Conservation (phyloP, 2,888 invertebrate genomes). For the Melikaiella ostensackeni region DNA sequence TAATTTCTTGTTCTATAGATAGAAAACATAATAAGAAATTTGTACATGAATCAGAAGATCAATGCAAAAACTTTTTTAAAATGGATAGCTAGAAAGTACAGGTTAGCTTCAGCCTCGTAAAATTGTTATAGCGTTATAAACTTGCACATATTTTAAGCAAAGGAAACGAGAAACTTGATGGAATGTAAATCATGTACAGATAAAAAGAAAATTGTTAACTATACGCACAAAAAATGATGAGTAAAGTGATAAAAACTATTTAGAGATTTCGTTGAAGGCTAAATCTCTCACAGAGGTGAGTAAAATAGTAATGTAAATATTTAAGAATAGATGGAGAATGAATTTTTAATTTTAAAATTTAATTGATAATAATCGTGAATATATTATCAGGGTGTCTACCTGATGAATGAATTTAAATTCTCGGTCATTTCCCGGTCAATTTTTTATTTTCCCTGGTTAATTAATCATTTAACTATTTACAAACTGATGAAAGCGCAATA, state of each 20-base stretch:
- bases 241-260: not conserved
- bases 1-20: no score
- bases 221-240: not conserved
- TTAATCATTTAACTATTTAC: no score
- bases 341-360: not conserved
- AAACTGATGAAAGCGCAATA: no score
- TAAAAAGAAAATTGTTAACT: not conserved
- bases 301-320: not conserved
- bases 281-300: not conserved
- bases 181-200: not conserved
- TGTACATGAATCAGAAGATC: no score
- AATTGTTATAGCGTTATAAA: not conserved
- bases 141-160: not conserved
- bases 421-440: no score
- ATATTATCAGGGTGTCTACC: no score
- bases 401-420: no score
- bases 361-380: no score
- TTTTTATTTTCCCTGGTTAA: no score
- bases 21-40: no score
- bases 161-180: not conserved
- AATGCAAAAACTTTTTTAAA: no score
- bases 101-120: not conserved
- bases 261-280: not conserved
- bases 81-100: no score
- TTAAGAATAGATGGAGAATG: not conserved